Evolutionary conservation across 2,888 invertebrate genomes (phyloP), one percentile per base, ranked within the genome.

Genomic region (Ochropleura leucogaster): DNA sequence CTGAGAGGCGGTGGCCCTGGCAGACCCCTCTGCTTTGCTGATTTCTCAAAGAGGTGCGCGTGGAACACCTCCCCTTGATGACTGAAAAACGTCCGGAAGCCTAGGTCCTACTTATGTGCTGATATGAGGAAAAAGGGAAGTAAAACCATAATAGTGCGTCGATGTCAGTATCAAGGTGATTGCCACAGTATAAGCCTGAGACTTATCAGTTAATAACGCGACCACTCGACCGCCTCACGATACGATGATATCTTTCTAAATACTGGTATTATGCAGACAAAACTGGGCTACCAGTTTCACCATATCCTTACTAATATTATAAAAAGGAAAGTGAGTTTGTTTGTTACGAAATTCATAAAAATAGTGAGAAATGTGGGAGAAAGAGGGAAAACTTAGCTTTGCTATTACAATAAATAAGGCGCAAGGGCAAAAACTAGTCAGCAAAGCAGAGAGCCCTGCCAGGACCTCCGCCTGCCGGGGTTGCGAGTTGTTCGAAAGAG

Each of bases 141-240:
- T 66, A 18, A 73, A 64, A 30, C 46, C 16, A 42, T 47, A 46
- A 55, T n/a, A 63, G 14, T 51, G 18, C 12, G 47, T 57, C 59
- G 77, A 49, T 9, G 46, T 10, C 51, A 64, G 46, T 46, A 65
- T 79, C 72, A 84, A 80, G 80, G 75, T 74, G 74, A 80, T 68
- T 74, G 67, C 53, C 69, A 59, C 62, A n/a, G 59, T 60, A 72
- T 59, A 67, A 60, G 44, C 67, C 44, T 14, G 42, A 59, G 51
- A 55, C 40, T 70, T 85, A 85, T 82, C 85, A 74, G 70, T 74
- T 83, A 84, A 84, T 84, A 85, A 85, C 79, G 67, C 18, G 42
- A 9, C 30, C 79, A 82, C 72, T 84, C 72, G 63, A 72, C 51
- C 82, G 69, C 44, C 64, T 42, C 72, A 64, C 68, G 74, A 82